Conservation (phyloP, 2,797 vertebrate species). For the Phrynocephalus forsythii region DNA sequence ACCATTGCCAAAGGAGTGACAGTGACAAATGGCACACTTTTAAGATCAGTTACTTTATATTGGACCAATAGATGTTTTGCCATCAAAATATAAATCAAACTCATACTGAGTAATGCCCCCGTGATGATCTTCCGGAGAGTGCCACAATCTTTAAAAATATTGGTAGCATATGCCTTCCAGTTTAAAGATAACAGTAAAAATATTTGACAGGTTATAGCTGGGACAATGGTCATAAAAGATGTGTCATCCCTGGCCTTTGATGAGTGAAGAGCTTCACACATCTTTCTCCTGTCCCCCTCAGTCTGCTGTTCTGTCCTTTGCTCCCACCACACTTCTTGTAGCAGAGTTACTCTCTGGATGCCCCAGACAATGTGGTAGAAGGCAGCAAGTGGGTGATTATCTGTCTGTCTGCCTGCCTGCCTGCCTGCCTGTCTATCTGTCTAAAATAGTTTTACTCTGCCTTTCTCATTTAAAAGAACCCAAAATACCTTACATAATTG, state of each 20-base stretch:
- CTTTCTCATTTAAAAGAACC: no score
- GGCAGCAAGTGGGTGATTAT: background rate
- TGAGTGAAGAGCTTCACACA: background rate
- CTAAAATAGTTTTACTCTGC: no score
- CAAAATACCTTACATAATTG: no score
- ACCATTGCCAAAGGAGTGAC: constrained; percentile 47
- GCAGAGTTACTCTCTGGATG: background rate
- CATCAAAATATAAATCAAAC: constrained; percentile 64
- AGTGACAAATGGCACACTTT: constrained; percentile 51
- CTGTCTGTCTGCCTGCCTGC: no score
- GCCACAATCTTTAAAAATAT: constrained; percentile 42
- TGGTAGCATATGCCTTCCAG: constrained; percentile 39
- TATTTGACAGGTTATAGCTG: background rate
- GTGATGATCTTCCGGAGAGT: constrained; percentile 48
- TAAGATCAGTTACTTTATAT: constrained; percentile 56
- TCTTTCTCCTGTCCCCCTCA: background rate
- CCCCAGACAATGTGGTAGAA: background rate
- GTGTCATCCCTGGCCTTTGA: background rate
- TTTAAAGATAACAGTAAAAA: constrained; percentile 39
- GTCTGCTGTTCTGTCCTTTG: background rate
- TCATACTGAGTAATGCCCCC: constrained; percentile 55
- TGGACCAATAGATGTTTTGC: constrained; percentile 47
- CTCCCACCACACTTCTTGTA: background rate
- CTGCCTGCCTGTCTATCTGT: no score
- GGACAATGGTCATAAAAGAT: constrained; percentile 34